Evolutionary conservation across 2,888 invertebrate species (phyloP).

Genomic region (Mesorhabditis belari): DNA sequence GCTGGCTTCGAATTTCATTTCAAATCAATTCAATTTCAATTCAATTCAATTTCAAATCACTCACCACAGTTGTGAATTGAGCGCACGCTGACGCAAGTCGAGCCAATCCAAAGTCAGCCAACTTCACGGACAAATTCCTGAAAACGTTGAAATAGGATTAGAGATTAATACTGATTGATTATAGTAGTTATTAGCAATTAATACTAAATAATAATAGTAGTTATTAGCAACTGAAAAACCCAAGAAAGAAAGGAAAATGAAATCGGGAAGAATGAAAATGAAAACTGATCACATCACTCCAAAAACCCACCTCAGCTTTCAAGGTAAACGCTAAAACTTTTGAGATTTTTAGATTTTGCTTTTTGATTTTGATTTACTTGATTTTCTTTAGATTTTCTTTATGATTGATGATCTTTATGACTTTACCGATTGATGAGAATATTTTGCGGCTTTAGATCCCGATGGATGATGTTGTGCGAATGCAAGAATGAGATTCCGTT

Average conservation of each 20-base stretch:
- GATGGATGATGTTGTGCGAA: conserved; percentile 84
- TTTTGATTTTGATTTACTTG: no score
- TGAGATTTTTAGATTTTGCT: no score
- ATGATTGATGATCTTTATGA: conserved; percentile 89
- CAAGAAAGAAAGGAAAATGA: background rate
- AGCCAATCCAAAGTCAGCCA: background rate
- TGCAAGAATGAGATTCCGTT: conserved; percentile 91
- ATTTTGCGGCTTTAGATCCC: conserved; percentile 73
- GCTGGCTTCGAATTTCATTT: no score
- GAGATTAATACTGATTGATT: no score
- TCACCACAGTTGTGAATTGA: background rate
- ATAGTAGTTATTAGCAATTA: no score
- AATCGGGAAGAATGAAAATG: background rate
- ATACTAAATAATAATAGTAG: no score
- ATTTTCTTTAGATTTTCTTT: conserved; percentile 81
- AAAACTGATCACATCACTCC: background rate
- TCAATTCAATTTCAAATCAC: no score
- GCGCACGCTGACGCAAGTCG: background rate
- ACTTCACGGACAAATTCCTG: background rate
- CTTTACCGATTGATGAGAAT: conserved; percentile 72
- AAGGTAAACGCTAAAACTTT: no score
- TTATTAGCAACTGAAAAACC: no score
- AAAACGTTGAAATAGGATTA: no score
- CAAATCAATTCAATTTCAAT: no score
- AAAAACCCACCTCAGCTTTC: background rate